Conservation (phyloP, 1,140 invertebrate species). For the Cydia strobilella region DNA sequence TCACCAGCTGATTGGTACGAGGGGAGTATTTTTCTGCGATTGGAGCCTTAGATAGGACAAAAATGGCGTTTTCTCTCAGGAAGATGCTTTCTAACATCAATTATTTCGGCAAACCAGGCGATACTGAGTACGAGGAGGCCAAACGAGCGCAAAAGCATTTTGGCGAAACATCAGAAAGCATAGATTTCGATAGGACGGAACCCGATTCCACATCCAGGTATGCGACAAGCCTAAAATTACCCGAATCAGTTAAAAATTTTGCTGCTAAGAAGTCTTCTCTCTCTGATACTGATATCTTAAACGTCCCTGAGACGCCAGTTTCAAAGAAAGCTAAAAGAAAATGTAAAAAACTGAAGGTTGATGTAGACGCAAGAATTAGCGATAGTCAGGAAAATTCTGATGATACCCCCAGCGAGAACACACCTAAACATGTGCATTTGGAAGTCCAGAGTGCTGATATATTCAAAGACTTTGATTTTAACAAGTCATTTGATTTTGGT, state of each 20-base stretch:
- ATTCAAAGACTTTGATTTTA: slow-evolving; percentile 65
- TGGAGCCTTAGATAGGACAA: slow-evolving; percentile 22
- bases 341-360: slow-evolving; percentile 63
- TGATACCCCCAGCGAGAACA: slow-evolving; percentile 55
- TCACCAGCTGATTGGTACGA: slow-evolving; percentile 18
- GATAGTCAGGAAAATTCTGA: slow-evolving; percentile 42
- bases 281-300: slow-evolving; percentile 65
- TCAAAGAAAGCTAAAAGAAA: slow-evolving; percentile 45
- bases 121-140: slow-evolving; percentile 33
- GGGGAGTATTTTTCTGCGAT: neutral
- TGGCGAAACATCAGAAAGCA: slow-evolving; percentile 36
- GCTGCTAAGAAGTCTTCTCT: slow-evolving; percentile 60
- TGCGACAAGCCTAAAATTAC: slow-evolving; percentile 52
- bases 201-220: slow-evolving; percentile 59
- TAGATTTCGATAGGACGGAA: slow-evolving; percentile 52
- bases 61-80: slow-evolving; percentile 70
- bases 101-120: slow-evolving; percentile 66
- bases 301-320: slow-evolving; percentile 36
- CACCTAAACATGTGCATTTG: slow-evolving; percentile 64
- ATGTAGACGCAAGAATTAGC: slow-evolving; percentile 61
- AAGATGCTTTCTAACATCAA: slow-evolving; percentile 71
- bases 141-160: slow-evolving; percentile 38
- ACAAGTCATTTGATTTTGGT: slow-evolving; percentile 66
- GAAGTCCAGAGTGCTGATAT: slow-evolving; percentile 60
- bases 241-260: slow-evolving; percentile 57